Base-by-base conservation (phyloP, 1,140 invertebrate genomes). In the Colletes gigas region DNA sequence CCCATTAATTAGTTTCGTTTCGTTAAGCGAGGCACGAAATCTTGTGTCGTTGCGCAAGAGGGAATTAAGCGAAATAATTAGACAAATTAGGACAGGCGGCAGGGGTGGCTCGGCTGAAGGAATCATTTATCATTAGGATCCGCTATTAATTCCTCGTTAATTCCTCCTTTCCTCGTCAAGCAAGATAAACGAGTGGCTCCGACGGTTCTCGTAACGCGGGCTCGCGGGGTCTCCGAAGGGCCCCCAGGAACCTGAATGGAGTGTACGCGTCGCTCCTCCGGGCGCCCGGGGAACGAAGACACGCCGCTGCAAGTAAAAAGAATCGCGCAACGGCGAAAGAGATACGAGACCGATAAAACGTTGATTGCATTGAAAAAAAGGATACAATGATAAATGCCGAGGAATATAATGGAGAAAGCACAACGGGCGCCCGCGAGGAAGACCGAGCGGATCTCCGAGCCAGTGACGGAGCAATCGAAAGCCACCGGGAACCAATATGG, bases 111-210 rank as follows among this genome's bases (percentile, higher is more conserved):
- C 3, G 89, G 88, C 82, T 85, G 86, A 88, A 73, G 81, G 83
- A 89, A 90, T 91, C 90, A 91, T 93, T 93, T 93, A 91, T 93
- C 93, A 93, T 93, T 92, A 91, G 91, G 91, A 92, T 93, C 91
- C 87, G 83, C 92, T 92, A 93, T 93, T 93, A 93, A 93, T 93
- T 93, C 92, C 92, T 93, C 92, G 91, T 93, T 93, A 93, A 93
- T 93, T 93, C 92, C 90, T 92, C 92, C 92, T 93, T 93, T 93
- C 92, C 91, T 93, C 92, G 91, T 93, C 92, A 93, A 92, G 92
- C 89, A 93, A 93, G 92, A 93, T 92, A 93, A 93, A 93, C 91
- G 92, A 93, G 90, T 91, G 88, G 89, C 89, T 90, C 65, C 88
- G 87, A 87, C 86, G 84, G 89, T 87, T 30, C 84, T 82, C 83